A percentile compares a stretch with the other conserved stretches of the same genome.
phyloP scores from a whole-genome alignment of 2,888 invertebrate genomes.

The Polyommatus iphigenia region DNA sequence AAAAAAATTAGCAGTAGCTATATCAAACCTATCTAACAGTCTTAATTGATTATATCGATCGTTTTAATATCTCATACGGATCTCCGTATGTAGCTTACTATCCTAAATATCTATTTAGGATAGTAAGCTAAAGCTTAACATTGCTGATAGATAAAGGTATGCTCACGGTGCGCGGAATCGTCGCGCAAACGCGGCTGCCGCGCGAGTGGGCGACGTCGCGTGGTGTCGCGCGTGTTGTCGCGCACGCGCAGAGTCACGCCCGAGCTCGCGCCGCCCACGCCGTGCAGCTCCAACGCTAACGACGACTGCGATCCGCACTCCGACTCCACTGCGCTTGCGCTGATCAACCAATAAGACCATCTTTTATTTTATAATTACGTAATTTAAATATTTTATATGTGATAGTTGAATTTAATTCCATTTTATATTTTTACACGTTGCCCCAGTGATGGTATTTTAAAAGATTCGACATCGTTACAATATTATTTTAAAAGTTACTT shows the following conservation, averaged over 20 bases:
- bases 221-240: slow-evolving; percentile 85
- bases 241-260: slow-evolving; percentile 80
- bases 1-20: no score
- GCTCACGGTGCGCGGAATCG: slow-evolving; percentile 82
- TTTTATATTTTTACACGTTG: no score
- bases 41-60: no score
- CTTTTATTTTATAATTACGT: no score
- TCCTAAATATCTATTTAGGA: no score
- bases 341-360: slow-evolving; percentile 39
- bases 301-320: slow-evolving; percentile 84
- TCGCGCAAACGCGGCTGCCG: slow-evolving; percentile 87
- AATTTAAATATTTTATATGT: background rate
- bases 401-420: background rate
- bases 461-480: background rate
- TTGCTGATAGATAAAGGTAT: background rate
- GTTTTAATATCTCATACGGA: no score
- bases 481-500: no score
- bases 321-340: slow-evolving; percentile 71
- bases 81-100: no score
- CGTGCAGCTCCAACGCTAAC: slow-evolving; percentile 87
- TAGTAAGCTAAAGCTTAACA: background rate
- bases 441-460: no score
- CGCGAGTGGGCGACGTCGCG: slow-evolving; percentile 86
- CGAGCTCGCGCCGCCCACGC: slow-evolving; percentile 71
- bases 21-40: background rate